A percentile compares a stretch with the other conserved stretches of the same genome.
Evolutionary conservation across 1,140 invertebrate species (phyloP).

Genomic region (Papilio polytes): DNA sequence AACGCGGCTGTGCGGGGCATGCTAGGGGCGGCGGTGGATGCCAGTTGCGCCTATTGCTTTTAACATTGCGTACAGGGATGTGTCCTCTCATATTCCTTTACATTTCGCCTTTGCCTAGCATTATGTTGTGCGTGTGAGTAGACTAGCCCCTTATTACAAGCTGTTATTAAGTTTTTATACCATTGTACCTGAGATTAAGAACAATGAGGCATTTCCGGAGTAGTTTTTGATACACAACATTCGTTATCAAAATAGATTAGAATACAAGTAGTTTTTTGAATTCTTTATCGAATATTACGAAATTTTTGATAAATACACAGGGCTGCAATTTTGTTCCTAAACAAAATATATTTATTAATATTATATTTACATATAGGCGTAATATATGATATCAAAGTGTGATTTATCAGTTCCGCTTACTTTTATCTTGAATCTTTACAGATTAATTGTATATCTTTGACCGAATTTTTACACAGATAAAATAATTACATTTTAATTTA

Average conservation of each 20-base stretch:
- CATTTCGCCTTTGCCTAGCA: background rate
- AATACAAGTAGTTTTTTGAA: background rate
- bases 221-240: background rate
- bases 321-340: background rate
- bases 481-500: background rate
- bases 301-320: background rate
- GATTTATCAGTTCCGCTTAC: background rate
- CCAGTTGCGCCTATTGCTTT: background rate
- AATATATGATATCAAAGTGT: background rate
- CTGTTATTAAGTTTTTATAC: background rate
- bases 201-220: background rate
- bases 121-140: background rate
- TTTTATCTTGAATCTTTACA: background rate
- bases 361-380: background rate
- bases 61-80: background rate
- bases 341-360: too few relatives aligned
- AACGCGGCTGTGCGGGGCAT: too few relatives aligned
- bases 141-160: too few relatives aligned
- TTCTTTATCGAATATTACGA: background rate
- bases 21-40: too few relatives aligned
- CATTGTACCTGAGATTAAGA: background rate
- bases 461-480: background rate
- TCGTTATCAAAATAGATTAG: background rate
- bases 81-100: background rate
- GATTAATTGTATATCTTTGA: background rate